Conservation (phyloP, 2,888 invertebrate genomes). For the Drosophila pegasa region DNA sequence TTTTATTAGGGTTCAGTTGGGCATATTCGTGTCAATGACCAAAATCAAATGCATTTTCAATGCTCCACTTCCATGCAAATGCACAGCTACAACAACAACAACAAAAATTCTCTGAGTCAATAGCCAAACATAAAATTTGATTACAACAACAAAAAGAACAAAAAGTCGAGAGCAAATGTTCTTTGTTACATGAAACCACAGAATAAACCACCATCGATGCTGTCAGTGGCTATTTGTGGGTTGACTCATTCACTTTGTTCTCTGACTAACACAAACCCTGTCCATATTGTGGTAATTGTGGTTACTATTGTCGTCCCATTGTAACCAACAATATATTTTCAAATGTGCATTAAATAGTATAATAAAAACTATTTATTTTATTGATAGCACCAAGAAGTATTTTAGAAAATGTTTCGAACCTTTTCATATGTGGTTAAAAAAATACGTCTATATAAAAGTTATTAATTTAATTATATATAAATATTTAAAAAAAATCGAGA, state of each 20-base stretch:
- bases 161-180: conserved; percentile 33
- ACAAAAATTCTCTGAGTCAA: conserved; percentile 36
- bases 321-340: conserved; percentile 2
- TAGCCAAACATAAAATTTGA: conserved; percentile 59
- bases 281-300: conserved; percentile 10
- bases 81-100: conserved; percentile 42
- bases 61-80: conserved; percentile 64
- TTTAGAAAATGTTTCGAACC: too few species aligned
- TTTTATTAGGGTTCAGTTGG: conserved; percentile 49
- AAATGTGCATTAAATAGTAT: too few species aligned
- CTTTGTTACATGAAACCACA: conserved; percentile 42
- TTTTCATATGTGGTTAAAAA: too few species aligned
- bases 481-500: too few species aligned
- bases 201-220: conserved; percentile 25
- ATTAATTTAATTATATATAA: background rate
- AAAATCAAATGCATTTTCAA: conserved; percentile 61
- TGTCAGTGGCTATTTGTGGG: conserved; percentile 31
- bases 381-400: background rate
- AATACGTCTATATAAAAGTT: too few species aligned
- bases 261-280: conserved; percentile 36
- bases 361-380: background rate
- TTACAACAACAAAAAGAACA: conserved; percentile 40
- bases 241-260: conserved; percentile 46
- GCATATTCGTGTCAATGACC: conserved; percentile 76
- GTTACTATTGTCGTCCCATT: conserved; percentile 3